phyloP scores from a whole-genome alignment of 2,797 vertebrate species.

The Gymnoscopelus braueri region DNA sequence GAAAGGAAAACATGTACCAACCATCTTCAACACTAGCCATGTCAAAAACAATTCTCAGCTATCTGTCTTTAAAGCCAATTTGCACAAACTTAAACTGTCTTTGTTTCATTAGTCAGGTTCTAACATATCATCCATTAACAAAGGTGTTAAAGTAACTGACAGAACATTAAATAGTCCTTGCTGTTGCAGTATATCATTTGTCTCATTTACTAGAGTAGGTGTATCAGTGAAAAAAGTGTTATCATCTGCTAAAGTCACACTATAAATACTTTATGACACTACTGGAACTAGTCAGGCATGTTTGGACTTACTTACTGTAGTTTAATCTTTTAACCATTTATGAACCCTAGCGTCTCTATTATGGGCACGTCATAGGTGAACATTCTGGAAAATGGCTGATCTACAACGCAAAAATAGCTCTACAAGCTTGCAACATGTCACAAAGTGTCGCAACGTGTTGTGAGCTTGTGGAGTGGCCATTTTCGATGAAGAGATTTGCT shows the following conservation, averaged over 20 bases:
- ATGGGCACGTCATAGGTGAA: too few species aligned
- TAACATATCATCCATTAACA: background rate
- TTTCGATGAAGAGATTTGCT: too few species aligned
- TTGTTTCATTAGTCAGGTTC: conserved; percentile 25
- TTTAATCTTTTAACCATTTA: conserved; percentile 30
- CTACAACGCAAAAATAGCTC: too few species aligned
- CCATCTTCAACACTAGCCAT: too few species aligned
- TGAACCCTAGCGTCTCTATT: too few species aligned
- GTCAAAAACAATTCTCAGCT: too few species aligned
- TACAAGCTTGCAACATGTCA: too few species aligned
- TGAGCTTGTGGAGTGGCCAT: too few species aligned
- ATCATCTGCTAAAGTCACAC: conserved; percentile 32
- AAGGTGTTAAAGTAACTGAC: conserved; percentile 6
- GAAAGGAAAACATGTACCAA: too few species aligned
- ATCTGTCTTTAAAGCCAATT: conserved; percentile 3
- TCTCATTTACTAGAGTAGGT: conserved; percentile 40
- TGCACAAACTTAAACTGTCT: conserved; percentile 36
- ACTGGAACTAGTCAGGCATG: conserved; percentile 30
- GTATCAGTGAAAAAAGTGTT: conserved; percentile 39
- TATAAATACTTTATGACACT: too few species aligned
- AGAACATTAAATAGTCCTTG: conserved; percentile 33
- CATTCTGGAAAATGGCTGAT: too few species aligned
- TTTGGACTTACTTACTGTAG: conserved; percentile 28
- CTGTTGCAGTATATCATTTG: conserved; percentile 54
- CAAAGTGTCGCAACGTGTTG: too few species aligned